Evolutionary conservation across 2,888 invertebrate species (phyloP).

Genomic region (Tuta absoluta): DNA sequence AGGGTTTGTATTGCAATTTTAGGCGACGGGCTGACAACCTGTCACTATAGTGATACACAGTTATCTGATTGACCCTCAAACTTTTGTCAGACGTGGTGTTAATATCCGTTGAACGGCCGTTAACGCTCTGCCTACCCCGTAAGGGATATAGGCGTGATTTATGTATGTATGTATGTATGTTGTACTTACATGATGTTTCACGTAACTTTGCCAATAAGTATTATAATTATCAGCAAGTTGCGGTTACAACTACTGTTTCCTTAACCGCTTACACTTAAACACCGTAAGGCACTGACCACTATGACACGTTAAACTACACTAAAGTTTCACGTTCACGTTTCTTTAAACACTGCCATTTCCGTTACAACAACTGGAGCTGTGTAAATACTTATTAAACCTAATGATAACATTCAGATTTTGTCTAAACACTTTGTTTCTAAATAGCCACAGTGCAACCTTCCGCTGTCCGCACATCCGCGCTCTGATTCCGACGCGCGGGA

Average conservation of each 20-base stretch:
- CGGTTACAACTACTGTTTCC: slow-evolving; percentile 1
- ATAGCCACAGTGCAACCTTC: slow-evolving; percentile 49
- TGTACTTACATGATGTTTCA: slow-evolving; percentile 14
- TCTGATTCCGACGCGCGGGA: slow-evolving; percentile 47
- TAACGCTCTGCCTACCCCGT: too few relatives aligned
- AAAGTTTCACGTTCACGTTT: neutral
- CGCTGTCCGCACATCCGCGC: slow-evolving; percentile 52
- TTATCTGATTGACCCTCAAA: too few relatives aligned
- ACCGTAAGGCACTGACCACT: slow-evolving; percentile 2
- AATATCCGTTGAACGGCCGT: too few relatives aligned
- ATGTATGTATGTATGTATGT: too few relatives aligned
- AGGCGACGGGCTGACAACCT: too few relatives aligned
- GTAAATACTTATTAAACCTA: slow-evolving; percentile 15
- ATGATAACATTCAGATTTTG: slow-evolving; percentile 10
- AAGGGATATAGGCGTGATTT: too few relatives aligned
- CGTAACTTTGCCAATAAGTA: slow-evolving; percentile 3
- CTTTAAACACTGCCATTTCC: slow-evolving; percentile 2
- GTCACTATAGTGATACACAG: too few relatives aligned
- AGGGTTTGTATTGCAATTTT: too few relatives aligned
- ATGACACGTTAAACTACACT: neutral
- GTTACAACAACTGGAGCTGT: slow-evolving; percentile 12
- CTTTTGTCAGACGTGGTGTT: too few relatives aligned
- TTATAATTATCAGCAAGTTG: slow-evolving; percentile 5
- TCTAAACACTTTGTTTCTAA: slow-evolving; percentile 32
- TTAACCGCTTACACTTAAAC: neutral